phyloP scores from a whole-genome alignment of 2,113 vertebrate genomes.

The Eudyptes chrysolophus region DNA sequence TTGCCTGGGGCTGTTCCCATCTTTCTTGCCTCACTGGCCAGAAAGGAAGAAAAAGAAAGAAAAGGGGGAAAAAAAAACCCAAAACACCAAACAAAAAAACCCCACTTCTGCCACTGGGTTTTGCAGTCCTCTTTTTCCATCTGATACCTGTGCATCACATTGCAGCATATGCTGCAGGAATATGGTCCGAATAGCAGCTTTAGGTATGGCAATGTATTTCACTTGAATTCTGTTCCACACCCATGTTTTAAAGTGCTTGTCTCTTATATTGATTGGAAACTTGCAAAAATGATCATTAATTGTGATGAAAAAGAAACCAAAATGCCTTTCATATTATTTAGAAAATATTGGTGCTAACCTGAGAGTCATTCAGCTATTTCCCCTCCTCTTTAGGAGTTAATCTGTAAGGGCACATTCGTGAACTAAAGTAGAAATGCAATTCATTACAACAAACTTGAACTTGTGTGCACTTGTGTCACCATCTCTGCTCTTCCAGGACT shows the following conservation, averaged over 20 bases:
- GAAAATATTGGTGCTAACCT: neutral
- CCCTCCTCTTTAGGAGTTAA: neutral
- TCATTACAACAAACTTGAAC: neutral
- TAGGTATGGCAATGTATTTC: neutral
- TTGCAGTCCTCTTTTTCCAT: neutral
- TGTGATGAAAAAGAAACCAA: neutral
- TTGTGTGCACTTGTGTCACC: neutral
- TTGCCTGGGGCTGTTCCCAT: neutral
- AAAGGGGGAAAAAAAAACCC: rapidly evolving
- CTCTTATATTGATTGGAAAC: neutral
- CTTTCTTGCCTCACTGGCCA: neutral
- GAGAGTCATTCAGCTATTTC: neutral
- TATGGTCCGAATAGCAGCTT: neutral
- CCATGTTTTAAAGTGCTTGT: neutral
- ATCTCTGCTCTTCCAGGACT: neutral
- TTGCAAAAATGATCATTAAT: neutral
- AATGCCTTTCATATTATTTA: neutral
- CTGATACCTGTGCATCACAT: neutral
- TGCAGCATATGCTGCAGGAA: neutral
- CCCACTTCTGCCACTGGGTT: neutral
- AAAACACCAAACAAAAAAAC: no score
- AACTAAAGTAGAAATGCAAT: neutral
- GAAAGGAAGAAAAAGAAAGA: neutral
- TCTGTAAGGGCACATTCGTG: neutral
- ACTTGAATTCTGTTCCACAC: neutral